Evolutionary conservation across 2,888 invertebrate genomes (phyloP).

Genomic region (Scaptomyza flava): DNA sequence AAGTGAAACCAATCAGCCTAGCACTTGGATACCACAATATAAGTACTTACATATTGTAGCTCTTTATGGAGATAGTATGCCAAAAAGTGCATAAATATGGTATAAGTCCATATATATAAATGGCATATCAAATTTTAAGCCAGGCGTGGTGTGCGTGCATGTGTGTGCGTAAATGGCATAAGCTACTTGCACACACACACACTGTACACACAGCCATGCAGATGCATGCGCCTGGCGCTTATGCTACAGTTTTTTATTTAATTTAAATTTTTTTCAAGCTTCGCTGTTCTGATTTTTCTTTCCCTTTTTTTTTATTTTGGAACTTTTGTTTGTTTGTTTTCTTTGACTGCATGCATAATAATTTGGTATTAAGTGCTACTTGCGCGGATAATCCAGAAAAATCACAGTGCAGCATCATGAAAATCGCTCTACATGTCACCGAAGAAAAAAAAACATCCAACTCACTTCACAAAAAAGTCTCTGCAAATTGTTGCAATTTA

Average conservation of each 20-base stretch:
- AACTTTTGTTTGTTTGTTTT: constrained; percentile 8
- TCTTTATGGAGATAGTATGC: not conserved
- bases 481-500: constrained; percentile 38
- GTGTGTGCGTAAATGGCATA: constrained; percentile 21
- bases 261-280: constrained; percentile 10
- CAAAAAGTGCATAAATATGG: constrained; percentile 15
- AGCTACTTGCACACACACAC: constrained; percentile 11
- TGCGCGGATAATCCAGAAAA: constrained; percentile 65
- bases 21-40: not conserved
- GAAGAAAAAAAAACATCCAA: not conserved
- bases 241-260: constrained; percentile 23
- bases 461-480: constrained; percentile 3
- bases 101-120: constrained; percentile 36
- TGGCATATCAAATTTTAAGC: constrained; percentile 37
- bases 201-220: constrained; percentile 22
- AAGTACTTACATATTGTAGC: not conserved
- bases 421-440: constrained; percentile 53
- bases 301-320: not conserved
- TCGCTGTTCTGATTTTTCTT: constrained; percentile 16
- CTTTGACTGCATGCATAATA: constrained; percentile 73
- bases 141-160: constrained; percentile 15
- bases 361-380: constrained; percentile 72
- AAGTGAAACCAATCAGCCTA: constrained; percentile 67
- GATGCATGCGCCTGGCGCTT: constrained; percentile 49
- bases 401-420: constrained; percentile 55